A percentile compares a stretch with the other conserved stretches of the same genome.
phyloP scores from a whole-genome alignment of 2,888 invertebrate genomes.

The Trilocha varians region DNA sequence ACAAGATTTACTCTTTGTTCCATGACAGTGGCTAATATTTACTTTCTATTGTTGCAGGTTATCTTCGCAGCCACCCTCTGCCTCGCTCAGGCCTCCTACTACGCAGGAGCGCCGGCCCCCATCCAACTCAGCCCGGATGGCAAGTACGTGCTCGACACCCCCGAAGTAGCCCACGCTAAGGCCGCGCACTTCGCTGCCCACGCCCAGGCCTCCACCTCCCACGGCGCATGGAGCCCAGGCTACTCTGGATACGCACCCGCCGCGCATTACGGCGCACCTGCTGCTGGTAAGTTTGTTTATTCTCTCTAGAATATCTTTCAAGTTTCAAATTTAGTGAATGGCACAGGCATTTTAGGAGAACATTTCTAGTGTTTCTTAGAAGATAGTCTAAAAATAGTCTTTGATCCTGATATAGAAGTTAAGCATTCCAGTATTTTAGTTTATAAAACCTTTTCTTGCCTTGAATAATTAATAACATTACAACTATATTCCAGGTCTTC shows the following conservation, averaged over 20 bases:
- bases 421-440: too few species aligned
- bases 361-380: slow-evolving; percentile 50
- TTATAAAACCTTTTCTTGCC: too few species aligned
- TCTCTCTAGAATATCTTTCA: too few species aligned
- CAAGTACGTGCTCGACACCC: slow-evolving; percentile 68
- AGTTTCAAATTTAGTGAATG: too few species aligned
- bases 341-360: background rate
- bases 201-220: slow-evolving; percentile 57
- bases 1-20: too few species aligned
- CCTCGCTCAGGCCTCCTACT: slow-evolving; percentile 70
- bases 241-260: slow-evolving; percentile 39
- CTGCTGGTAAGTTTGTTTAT: slow-evolving; percentile 49
- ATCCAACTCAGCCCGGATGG: slow-evolving; percentile 68
- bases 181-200: slow-evolving; percentile 63
- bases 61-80: slow-evolving; percentile 63
- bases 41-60: slow-evolving; percentile 35
- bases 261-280: slow-evolving; percentile 59
- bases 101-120: slow-evolving; percentile 62
- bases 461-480: too few species aligned
- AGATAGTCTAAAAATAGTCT: too few species aligned
- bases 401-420: too few species aligned
- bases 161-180: slow-evolving; percentile 67
- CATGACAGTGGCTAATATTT: background rate
- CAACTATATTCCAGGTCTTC: slow-evolving; percentile 54
- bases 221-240: slow-evolving; percentile 62